Conservation (phyloP, 1,140 invertebrate genomes). For the Mamestra configurata region DNA sequence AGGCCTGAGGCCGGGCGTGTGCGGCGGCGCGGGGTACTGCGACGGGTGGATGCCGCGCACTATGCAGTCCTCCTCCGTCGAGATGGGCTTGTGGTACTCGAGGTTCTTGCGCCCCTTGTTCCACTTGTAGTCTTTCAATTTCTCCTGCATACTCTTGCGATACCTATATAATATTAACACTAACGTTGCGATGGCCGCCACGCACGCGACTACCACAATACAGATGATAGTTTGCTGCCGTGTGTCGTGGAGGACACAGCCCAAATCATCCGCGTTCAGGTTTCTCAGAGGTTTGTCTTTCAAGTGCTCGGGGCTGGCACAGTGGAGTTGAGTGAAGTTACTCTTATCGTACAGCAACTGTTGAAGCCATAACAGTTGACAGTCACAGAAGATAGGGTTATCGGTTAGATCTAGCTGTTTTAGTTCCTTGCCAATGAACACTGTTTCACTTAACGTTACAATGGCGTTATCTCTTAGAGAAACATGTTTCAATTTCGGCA, state of each 20-base stretch:
- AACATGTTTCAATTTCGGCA: constrained; percentile 93
- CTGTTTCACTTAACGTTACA: constrained; percentile 91
- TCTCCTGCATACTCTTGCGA: constrained; percentile 92
- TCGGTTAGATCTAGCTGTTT: constrained; percentile 93
- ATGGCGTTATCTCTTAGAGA: constrained; percentile 94
- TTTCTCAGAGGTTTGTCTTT: constrained; percentile 91
- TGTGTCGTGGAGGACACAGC: constrained; percentile 93
- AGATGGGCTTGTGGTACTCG: constrained; percentile 96
- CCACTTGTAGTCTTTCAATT: constrained; percentile 94
- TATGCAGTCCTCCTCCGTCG: constrained; percentile 94
- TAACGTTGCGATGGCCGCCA: constrained; percentile 91
- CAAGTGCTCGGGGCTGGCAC: constrained; percentile 91
- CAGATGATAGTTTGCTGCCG: constrained; percentile 93
- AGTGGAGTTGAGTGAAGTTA: constrained; percentile 93
- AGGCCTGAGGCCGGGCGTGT: constrained; percentile 90
- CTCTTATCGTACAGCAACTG: constrained; percentile 91
- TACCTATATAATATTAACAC: constrained; percentile 93
- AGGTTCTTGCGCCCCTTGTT: constrained; percentile 94
- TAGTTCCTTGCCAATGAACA: constrained; percentile 94
- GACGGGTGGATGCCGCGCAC: constrained; percentile 89
- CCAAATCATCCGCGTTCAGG: constrained; percentile 92
- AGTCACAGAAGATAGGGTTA: constrained; percentile 95
- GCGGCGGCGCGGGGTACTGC: constrained; percentile 88
- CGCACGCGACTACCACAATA: constrained; percentile 91
- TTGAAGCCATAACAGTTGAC: constrained; percentile 93